Base-by-base conservation (phyloP, 2,797 vertebrate genomes). In the Myripristis jacobus region DNA sequence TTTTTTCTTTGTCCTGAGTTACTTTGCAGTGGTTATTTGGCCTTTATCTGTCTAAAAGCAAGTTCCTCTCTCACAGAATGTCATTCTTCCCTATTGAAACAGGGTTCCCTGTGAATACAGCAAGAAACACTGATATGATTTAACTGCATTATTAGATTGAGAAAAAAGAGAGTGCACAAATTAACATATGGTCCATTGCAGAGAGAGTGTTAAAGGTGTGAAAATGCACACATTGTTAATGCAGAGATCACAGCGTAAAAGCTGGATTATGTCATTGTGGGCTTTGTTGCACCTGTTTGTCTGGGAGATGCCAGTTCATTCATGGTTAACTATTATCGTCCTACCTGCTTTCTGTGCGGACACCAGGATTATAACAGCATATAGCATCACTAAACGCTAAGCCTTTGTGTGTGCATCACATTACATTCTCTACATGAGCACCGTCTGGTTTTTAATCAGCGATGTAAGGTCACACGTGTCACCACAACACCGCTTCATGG, bases 41-140 rank as follows among this genome's bases (percentile, higher is more conserved):
- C 70, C 66, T 79, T 82, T 66, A 57, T 59, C 16, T 58, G 54
- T 67, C 48, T 70, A n/a, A 73, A 78, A 81, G 31, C 1, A 19
- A 21, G 9, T 47, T 53, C 11, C 12, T 65, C 77, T 76, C 16
- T 72, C 4, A 27, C 34, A 67, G 27, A 74, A 38, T 53, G 52
- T 66, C 64, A 59, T 29, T 48, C 53, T 52, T 48, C 38, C 0
- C 19, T 21, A 41, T 27, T 24, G 25, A 71, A 75, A 36, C 34
- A n/a, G 5, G n/a, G 43, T 43, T 53, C 4, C 38, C 38, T 36
- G 6, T 31, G 29, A 70, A 21, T 18, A 1, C 15, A 70, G 6
- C 21, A 60, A 1, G 0, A 29, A 13, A 18, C 29, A 9, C 22
- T 21, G 56, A 50, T 22, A 41, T 66, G 9, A n/a, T 44, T 18